A percentile compares a stretch with the other conserved stretches of the same genome.
Conservation (phyloP, 2,888 invertebrate genomes). For the Podabrus alpinus region DNA sequence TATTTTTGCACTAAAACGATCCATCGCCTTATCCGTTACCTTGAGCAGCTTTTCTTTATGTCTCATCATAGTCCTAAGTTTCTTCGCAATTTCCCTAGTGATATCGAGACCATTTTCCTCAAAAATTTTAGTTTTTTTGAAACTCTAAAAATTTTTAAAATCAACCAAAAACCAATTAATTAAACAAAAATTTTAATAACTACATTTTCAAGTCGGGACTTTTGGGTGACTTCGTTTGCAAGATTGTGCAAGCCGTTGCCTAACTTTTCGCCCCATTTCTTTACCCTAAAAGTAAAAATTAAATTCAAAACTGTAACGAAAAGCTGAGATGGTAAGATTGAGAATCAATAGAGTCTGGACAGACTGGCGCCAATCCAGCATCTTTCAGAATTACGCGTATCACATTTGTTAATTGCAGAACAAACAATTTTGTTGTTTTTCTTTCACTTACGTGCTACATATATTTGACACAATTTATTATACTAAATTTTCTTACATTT, state of each 20-base stretch:
- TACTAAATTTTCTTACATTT: not conserved
- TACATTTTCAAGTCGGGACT: constrained; percentile 75
- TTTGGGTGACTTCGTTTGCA: constrained; percentile 76
- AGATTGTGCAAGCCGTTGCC: constrained; percentile 75
- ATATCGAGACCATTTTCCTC: constrained; percentile 73
- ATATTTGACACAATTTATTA: not conserved
- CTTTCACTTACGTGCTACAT: not conserved
- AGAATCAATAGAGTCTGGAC: constrained; percentile 24
- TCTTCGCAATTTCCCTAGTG: constrained; percentile 78
- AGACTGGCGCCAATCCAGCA: constrained; percentile 24
- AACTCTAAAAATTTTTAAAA: constrained; percentile 38
- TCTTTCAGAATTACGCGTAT: not conserved
- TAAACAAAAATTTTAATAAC: constrained; percentile 30
- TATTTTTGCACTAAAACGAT: constrained; percentile 31
- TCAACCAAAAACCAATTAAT: not conserved
- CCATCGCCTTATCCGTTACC: constrained; percentile 60
- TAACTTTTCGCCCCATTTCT: constrained; percentile 77
- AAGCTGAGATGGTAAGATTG: not conserved
- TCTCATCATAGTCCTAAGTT: constrained; percentile 84
- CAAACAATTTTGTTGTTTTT: not conserved
- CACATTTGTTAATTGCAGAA: not conserved
- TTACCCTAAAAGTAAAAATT: constrained; percentile 60
- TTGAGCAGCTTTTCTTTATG: constrained; percentile 81
- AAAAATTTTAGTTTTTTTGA: constrained; percentile 55
- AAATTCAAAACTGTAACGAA: not conserved